Base-by-base conservation (phyloP, 1,140 invertebrate species). In the Drosophila lacertosa region DNA sequence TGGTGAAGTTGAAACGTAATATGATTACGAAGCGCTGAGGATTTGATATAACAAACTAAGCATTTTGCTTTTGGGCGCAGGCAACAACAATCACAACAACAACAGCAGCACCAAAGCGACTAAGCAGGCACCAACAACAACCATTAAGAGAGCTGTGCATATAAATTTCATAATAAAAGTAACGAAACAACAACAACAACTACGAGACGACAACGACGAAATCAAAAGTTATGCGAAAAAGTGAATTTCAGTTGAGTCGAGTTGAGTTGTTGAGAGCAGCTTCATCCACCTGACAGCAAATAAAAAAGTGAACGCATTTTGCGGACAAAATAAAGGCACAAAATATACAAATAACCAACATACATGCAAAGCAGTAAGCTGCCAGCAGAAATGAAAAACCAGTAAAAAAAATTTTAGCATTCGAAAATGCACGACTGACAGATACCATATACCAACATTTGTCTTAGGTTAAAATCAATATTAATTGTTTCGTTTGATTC, bases 141-240 rank as follows among this genome's bases (percentile, higher is more conserved):
- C 35, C 16, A 53, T 48, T 53, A 42, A 33, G 18, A 47, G 48
- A 55, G 39, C 51, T 57, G 60, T 44, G 32, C 58, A 65, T 69
- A 63, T 74, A 59, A 35, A 80, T 86, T 80, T 86, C 64, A 80
- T 80, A 80, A 86, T 75, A 83, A 82, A 64, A 68, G 66, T 73
- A 75, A 65, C 42, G 40, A 75, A 77, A 40, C 64, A 55, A 22
- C 63, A 63, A 29, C 58, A 64, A n/a, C 57, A 33, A 33, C 32
- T 10, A 37, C 26, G 26, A 40, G 33, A 47, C 37, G 20, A 24
- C 44, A 33, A 70, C 67, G 67, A 37, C 51, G 40, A 68, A 83
- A 75, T 67, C 45, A 84, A 84, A 76, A 84, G 72, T 75, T 79
- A 68, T 79, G 66, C 66, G 60, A 80, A 73, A 83, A 83, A 76